Conservation (phyloP, 2,888 invertebrate species). For the Geotrupes spiniger region DNA sequence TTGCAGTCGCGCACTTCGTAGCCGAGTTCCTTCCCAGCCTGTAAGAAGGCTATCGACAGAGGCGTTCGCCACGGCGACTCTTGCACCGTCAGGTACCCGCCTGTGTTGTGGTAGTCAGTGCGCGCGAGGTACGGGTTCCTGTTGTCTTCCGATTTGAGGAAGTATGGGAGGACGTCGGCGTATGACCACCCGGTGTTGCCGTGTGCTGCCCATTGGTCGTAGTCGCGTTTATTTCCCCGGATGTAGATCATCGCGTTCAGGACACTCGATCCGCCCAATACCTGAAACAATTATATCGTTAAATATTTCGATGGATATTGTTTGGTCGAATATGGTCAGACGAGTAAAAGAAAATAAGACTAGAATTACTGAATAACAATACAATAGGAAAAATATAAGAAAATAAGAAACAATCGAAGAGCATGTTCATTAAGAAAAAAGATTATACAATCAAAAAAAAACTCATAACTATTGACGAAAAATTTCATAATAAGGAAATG, state of each 20-base stretch:
- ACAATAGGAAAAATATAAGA: no score
- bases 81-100: constrained; percentile 80
- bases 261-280: constrained; percentile 82
- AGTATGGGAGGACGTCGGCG: constrained; percentile 77
- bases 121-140: constrained; percentile 76
- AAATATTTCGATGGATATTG: neutral
- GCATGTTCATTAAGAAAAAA: no score
- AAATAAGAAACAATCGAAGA: no score
- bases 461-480: no score
- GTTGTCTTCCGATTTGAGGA: constrained; percentile 84
- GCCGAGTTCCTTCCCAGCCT: constrained; percentile 79
- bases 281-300: constrained; percentile 30
- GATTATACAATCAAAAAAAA: no score
- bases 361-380: no score
- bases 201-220: constrained; percentile 79
- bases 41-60: constrained; percentile 75
- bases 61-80: constrained; percentile 83
- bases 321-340: neutral
- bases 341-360: neutral
- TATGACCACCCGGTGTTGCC: constrained; percentile 89
- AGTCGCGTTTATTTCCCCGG: constrained; percentile 82
- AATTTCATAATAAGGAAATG: no score
- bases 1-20: constrained; percentile 73
- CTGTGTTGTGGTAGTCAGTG: constrained; percentile 72
- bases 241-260: constrained; percentile 92